Evolutionary conservation across 2,797 vertebrate species (phyloP).

Genomic region (Etheostoma nigrum): DNA sequence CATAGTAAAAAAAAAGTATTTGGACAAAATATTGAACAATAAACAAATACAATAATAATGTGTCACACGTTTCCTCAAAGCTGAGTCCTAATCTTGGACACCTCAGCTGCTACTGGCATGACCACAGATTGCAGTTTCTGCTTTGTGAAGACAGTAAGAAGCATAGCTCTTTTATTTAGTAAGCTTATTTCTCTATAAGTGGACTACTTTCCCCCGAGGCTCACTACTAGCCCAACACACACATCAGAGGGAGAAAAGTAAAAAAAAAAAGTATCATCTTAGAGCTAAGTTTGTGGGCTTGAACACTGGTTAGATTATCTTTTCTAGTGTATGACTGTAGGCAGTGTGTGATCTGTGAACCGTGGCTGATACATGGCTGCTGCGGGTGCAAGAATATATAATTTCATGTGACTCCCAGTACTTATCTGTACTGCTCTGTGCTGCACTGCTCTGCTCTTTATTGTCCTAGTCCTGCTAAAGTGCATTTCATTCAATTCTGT

Average conservation of each 20-base stretch:
- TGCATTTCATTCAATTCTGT: slow-evolving; percentile 32
- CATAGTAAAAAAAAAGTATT: too few relatives aligned
- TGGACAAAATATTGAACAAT: too few relatives aligned
- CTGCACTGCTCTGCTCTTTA: slow-evolving; percentile 42
- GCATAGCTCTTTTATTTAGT: slow-evolving; percentile 16
- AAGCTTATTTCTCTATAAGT: slow-evolving; percentile 40
- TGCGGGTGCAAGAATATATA: slow-evolving; percentile 36
- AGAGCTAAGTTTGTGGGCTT: slow-evolving; percentile 42
- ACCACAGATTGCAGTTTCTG: background rate
- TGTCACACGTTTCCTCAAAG: too few relatives aligned
- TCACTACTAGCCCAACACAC: slow-evolving; percentile 15
- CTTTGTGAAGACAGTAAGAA: slow-evolving; percentile 24
- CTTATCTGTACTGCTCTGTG: slow-evolving; percentile 18
- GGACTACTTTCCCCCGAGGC: slow-evolving; percentile 12
- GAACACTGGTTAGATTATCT: slow-evolving; percentile 54
- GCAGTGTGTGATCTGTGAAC: slow-evolving; percentile 56
- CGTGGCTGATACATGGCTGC: slow-evolving; percentile 52
- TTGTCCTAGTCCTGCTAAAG: slow-evolving; percentile 36
- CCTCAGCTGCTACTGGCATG: background rate
- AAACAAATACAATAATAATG: too few relatives aligned
- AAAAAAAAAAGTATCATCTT: slow-evolving; percentile 36
- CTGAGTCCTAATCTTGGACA: too few relatives aligned
- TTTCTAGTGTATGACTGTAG: slow-evolving; percentile 34
- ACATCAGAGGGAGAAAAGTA: slow-evolving; percentile 15
- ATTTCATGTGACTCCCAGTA: slow-evolving; percentile 46